Conservation (phyloP, 2,113 vertebrate species). For the Rhea americana region DNA sequence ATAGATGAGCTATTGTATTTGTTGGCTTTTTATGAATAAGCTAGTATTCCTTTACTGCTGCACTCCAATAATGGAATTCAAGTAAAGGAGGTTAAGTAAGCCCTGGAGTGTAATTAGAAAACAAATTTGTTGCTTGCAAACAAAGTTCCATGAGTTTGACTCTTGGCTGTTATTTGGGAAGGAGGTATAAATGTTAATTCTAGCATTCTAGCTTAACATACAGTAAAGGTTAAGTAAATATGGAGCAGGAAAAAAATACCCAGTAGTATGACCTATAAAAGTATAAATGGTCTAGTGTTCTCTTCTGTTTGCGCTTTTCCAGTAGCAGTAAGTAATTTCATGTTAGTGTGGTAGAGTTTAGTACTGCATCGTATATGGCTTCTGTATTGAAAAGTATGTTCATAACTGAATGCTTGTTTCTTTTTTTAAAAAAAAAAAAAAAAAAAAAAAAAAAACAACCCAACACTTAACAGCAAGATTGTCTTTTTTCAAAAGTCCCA, state of each 20-base stretch:
- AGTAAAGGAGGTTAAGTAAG: constrained; percentile 72
- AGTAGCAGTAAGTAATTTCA: constrained; percentile 46
- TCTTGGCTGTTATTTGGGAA: constrained; percentile 61
- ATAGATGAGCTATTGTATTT: constrained; percentile 71
- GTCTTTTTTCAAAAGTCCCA: constrained; percentile 44
- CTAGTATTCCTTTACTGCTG: constrained; percentile 76
- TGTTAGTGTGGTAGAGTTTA: background rate
- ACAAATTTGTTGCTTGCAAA: constrained; percentile 72
- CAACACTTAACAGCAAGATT: background rate
- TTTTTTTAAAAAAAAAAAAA: background rate
- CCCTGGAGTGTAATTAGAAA: constrained; percentile 73
- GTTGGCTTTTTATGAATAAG: constrained; percentile 75
- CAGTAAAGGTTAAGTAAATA: constrained; percentile 78
- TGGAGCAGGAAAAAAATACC: constrained; percentile 52
- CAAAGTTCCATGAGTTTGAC: constrained; percentile 60
- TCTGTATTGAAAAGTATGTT: constrained; percentile 47
- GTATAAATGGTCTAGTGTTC: constrained; percentile 75
- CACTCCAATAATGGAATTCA: constrained; percentile 72
- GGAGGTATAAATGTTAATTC: constrained; percentile 74
- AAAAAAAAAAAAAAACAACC: too few species aligned
- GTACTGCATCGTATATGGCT: constrained; percentile 23
- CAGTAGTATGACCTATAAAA: constrained; percentile 62
- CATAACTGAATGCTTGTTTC: background rate
- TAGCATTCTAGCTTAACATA: constrained; percentile 75
- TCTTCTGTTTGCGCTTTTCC: constrained; percentile 59